Base-by-base conservation (phyloP, 2,888 invertebrate species). In the Scelioninae gen. 2 region DNA sequence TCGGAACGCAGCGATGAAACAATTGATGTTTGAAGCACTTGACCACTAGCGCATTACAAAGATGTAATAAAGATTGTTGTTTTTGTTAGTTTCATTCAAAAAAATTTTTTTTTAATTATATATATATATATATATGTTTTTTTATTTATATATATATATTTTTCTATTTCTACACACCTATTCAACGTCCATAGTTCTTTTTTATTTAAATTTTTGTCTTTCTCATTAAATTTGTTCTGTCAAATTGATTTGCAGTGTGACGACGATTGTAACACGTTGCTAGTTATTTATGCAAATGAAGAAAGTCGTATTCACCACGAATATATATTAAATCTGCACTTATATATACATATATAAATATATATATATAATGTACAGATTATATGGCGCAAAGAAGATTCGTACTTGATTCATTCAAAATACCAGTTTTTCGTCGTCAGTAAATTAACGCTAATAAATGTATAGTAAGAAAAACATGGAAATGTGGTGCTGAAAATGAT, bases 121-220 rank as follows among this genome's bases (percentile, higher is more conserved):
- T 75, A n/a, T 37, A 60, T 65, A 67, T 71, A 45, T 72, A 33
- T 58, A 37, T 46, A 60, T 33, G 69, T 52, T 69, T 22, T 63
- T 35, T 10, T 72, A 22, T 57, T 35, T 45, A 58, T 22, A 73
- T 73, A 65, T n/a, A n/a, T 61, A 72, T 65, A 70, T 69, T 33
- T 67, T 61, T 60, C 74, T 80, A 79, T 55, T 25, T 74, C 79
- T 81, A 82, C 76, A 77, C 78, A 78, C 78, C 80, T 81, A 80
- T 72, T 81, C 76, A 80, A 80, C 80, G 81, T 80, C 76, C 80
- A 79, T 78, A 76, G 73, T 77, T 79, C 46, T 58, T 43, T 39
- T 39, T 39, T 58, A 7, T 41, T 57, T 39, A 9, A 65, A 65
- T 50, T 57, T 53, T 37, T 76, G 50, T 60, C 41, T 57, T 63